Evolutionary conservation across 2,113 vertebrate genomes (phyloP), one percentile per base, ranked within the genome.

Genomic region (Vidua chalybeata): DNA sequence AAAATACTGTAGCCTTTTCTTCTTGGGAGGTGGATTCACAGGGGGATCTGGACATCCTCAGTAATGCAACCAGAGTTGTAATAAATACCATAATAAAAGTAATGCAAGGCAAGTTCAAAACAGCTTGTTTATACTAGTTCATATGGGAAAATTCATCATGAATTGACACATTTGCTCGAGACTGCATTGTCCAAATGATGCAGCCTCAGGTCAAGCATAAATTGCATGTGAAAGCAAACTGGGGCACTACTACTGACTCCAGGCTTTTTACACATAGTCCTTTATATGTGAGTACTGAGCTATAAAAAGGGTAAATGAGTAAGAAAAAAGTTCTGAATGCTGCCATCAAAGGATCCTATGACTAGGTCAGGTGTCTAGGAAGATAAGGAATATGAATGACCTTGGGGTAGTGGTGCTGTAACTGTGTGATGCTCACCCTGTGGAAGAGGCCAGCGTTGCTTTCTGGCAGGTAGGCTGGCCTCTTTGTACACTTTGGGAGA

Each of bases 361-460:
- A 12, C 31, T 24, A 31, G 59, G 12, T n/a, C 19, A 67, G 39
- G n/a, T 22, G 26, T 67, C 28, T 75, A 35, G 35, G 58, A 62
- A 66, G 41, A 24, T 52, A 30, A 81, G 37, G 15, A 59, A 21
- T 27, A 10, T 6, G 16, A 41, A 8, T 8, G 48, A 27, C 22
- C 33, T 75, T 31, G 21, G 10, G 35, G 3, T 7, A 54, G 63
- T 41, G 74, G 35, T 12, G 11, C 27, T 13, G 15, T 22, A 24
- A 26, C 13, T 76, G 35, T 46, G 12, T 26, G 39, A 33, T 37
- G 14, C 12, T 71, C 28, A 11, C 51, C 14, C 30, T 35, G 0
- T 69, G 46, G 10, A 4, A 3, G 27, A 66, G 22, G 33, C 18
- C 49, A 43, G 33, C 0, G 0, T 31, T 83, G 27, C 26, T 69